A percentile compares a stretch with the other conserved stretches of the same genome.
Evolutionary conservation across 2,888 invertebrate species (phyloP).

Genomic region (Tetragonisca angustula): DNA sequence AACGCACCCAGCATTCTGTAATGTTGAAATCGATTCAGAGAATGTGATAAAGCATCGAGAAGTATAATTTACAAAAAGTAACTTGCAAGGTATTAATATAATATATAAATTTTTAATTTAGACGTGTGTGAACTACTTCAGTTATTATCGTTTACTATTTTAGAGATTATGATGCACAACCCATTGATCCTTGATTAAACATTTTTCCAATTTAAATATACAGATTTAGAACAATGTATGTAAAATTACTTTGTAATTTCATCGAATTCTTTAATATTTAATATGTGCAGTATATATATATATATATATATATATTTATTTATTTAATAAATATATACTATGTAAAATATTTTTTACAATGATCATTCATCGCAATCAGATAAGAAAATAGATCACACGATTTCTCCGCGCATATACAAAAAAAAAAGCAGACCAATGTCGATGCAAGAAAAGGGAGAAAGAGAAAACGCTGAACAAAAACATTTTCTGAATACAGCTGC

Average conservation of each 20-base stretch:
- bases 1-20: background rate
- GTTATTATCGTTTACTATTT: background rate
- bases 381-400: constrained; percentile 21
- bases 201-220: no score
- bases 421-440: background rate
- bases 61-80: background rate
- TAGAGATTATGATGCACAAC: background rate
- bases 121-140: no score
- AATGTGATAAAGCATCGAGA: background rate
- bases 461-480: constrained; percentile 58
- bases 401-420: background rate
- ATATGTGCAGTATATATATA: no score
- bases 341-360: background rate
- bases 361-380: background rate
- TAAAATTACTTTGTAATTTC: no score
- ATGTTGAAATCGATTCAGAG: background rate
- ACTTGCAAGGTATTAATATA: background rate
- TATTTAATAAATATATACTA: no score
- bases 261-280: no score
- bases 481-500: constrained; percentile 68
- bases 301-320: no score
- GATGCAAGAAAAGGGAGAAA: constrained; percentile 28
- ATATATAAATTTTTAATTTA: no score
- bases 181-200: no score
- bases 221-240: no score